Percentiles rank a stretch among this genome's conserved stretches.
Conservation (phyloP, 2,888 invertebrate species). For the Selenia dentaria region DNA sequence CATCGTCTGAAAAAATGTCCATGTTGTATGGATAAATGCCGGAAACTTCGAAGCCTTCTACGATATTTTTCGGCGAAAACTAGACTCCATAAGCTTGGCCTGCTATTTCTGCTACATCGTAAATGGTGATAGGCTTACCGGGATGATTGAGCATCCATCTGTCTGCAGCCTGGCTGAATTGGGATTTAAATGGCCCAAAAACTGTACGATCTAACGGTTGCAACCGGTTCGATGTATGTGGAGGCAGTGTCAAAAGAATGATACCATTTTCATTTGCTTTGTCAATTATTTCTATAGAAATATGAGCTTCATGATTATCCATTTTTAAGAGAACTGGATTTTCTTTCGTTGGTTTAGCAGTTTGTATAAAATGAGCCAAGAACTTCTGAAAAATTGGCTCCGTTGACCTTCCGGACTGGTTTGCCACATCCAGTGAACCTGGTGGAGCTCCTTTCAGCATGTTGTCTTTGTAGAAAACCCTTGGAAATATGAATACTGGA, state of each 20-base stretch:
- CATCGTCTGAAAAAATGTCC: slow-evolving; percentile 27
- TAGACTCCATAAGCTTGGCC: slow-evolving; percentile 26
- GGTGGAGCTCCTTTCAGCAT: slow-evolving; percentile 34
- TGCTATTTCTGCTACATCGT: slow-evolving; percentile 27
- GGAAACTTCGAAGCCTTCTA: slow-evolving; percentile 22
- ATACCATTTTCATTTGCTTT: slow-evolving; percentile 34
- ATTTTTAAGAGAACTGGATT: slow-evolving; percentile 35
- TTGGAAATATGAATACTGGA: slow-evolving; percentile 10
- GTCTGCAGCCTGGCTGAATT: slow-evolving; percentile 27
- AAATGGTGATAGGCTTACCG: slow-evolving; percentile 31
- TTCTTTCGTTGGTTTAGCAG: slow-evolving; percentile 23
- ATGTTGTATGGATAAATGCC: slow-evolving; percentile 26
- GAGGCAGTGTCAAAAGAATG: slow-evolving; percentile 27
- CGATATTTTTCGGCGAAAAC: slow-evolving; percentile 29
- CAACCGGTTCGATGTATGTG: slow-evolving; percentile 28
- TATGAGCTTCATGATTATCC: slow-evolving; percentile 48
- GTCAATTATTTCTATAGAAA: slow-evolving; percentile 39
- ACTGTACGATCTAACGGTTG: slow-evolving; percentile 32
- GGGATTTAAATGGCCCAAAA: slow-evolving; percentile 34
- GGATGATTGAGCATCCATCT: slow-evolving; percentile 34
- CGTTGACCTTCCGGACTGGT: slow-evolving; percentile 45
- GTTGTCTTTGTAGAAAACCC: slow-evolving; percentile 30
- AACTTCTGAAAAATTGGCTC: slow-evolving; percentile 10
- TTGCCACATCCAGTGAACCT: slow-evolving; percentile 27
- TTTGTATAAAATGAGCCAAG: slow-evolving; percentile 29